phyloP scores from a whole-genome alignment of 2,797 vertebrate species.

The Manis pentadactyla region DNA sequence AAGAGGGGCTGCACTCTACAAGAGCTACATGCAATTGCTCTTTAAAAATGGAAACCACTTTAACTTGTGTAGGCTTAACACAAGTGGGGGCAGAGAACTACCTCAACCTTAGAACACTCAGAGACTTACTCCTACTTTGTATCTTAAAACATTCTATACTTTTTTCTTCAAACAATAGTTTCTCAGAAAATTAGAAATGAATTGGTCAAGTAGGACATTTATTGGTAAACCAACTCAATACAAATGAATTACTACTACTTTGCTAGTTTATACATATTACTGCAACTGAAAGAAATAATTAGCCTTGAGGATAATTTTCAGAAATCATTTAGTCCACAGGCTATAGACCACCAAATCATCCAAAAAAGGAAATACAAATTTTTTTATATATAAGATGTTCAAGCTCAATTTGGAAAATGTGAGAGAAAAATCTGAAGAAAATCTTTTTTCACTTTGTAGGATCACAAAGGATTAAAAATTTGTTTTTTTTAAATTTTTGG shows the following conservation, averaged over 20 bases:
- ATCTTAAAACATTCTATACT: neutral
- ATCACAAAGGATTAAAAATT: neutral
- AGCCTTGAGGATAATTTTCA: neutral
- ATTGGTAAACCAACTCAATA: conserved; percentile 33
- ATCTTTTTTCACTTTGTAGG: neutral
- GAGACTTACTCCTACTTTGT: neutral
- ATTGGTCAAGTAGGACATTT: neutral
- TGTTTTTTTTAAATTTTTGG: no score
- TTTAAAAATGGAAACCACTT: conserved; percentile 81
- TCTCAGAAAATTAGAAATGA: conserved; percentile 53
- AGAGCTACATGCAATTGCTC: conserved; percentile 51
- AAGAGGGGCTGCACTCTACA: conserved; percentile 46
- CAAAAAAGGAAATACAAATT: neutral
- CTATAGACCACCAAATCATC: neutral
- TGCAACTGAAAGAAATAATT: neutral
- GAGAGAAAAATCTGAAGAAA: neutral
- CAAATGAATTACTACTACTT: neutral
- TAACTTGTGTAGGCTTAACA: conserved; percentile 49
- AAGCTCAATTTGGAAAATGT: neutral
- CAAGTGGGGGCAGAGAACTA: conserved; percentile 22
- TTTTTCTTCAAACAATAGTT: conserved; percentile 10
- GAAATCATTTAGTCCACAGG: neutral
- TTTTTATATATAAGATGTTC: neutral
- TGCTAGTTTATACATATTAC: neutral
- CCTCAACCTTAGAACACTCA: neutral